Evolutionary conservation across 92 coral and sea anemone genomes (phyloP), one percentile per base, ranked within the genome.

Genomic region (Meandrina meandrites): DNA sequence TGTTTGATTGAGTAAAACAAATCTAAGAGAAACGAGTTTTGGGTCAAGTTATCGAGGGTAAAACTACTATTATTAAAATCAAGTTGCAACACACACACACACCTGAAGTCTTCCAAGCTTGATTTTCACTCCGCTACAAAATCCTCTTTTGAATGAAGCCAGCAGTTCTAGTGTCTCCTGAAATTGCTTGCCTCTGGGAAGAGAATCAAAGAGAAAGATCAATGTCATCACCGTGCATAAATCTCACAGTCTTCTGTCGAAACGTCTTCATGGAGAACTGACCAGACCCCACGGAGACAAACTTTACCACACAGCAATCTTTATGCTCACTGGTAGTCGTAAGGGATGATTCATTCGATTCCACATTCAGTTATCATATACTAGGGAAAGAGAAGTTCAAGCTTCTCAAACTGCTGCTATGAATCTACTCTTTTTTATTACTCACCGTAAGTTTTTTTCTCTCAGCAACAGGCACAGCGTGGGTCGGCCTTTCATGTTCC

Each of bases 401-500:
- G n/a, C n/a, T n/a, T n/a, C n/a, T n/a, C n/a, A n/a, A n/a, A n/a
- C n/a, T n/a, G n/a, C n/a, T n/a, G n/a, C n/a, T n/a, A n/a, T n/a
- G n/a, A n/a, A n/a, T n/a, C n/a, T n/a, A n/a, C n/a, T n/a, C n/a
- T 19, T 18, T 21, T 5, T 21, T 19, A 30, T 30, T 4, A 18
- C 78, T 36, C 67, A 96, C 99, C 98, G 94, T 54, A 91, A 73
- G 83, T 93, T 94, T 71, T 92, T 95, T 81, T 97, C 99, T 78
- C 97, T 78, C 30, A 97, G 82, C 54, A 97, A 86, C 47, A 97
- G 91, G 73, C 98, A 95, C 76, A 97, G 88, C 4, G 99, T 95
- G 15, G 99, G 99, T 30, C 99, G 88, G 21, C 99, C 99, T 76
- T 96, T 90, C 96, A 97, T 90, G 84, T 92, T 95, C 99, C 99